Conservation (phyloP, 2,888 invertebrate species). For the Tupiocoris notatus region DNA sequence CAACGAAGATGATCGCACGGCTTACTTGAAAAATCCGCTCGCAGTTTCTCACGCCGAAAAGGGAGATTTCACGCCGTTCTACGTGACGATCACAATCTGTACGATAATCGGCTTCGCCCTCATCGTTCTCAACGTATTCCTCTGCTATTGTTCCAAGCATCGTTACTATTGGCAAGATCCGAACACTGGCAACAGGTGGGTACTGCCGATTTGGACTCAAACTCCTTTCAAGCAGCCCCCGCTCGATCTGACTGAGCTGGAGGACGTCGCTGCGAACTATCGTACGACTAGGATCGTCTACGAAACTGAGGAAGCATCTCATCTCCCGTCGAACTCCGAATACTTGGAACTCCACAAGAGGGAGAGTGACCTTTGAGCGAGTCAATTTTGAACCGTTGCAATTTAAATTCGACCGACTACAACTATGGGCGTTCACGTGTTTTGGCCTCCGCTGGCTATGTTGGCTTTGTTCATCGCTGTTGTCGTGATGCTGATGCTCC, state of each 20-base stretch:
- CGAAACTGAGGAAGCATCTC: slow-evolving; percentile 50
- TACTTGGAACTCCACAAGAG: slow-evolving; percentile 71
- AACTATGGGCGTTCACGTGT: slow-evolving; percentile 67
- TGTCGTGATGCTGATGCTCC: slow-evolving; percentile 72
- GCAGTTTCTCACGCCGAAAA: slow-evolving; percentile 59
- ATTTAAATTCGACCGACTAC: too few relatives aligned
- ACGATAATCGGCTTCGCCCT: slow-evolving; percentile 68
- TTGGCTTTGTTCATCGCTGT: slow-evolving; percentile 70
- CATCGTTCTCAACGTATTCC: slow-evolving; percentile 71
- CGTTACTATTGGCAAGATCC: slow-evolving; percentile 78
- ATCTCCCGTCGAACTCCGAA: slow-evolving; percentile 54
- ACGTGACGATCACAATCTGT: slow-evolving; percentile 76
- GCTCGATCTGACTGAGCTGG: slow-evolving; percentile 73
- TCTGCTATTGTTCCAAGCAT: slow-evolving; percentile 79
- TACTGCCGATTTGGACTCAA: slow-evolving; percentile 79
- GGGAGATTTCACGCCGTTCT: slow-evolving; percentile 82
- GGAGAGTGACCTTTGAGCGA: slow-evolving; percentile 81
- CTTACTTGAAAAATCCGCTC: slow-evolving; percentile 60
- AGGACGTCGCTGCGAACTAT: slow-evolving; percentile 53
- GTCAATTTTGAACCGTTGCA: too few relatives aligned
- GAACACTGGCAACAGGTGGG: slow-evolving; percentile 83
- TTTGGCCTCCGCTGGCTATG: slow-evolving; percentile 75
- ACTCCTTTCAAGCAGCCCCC: slow-evolving; percentile 81
- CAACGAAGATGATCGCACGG: slow-evolving; percentile 40
- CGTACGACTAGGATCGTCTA: slow-evolving; percentile 51